phyloP scores from a whole-genome alignment of 2,113 vertebrate genomes.

The Cebidichthys violaceus region DNA sequence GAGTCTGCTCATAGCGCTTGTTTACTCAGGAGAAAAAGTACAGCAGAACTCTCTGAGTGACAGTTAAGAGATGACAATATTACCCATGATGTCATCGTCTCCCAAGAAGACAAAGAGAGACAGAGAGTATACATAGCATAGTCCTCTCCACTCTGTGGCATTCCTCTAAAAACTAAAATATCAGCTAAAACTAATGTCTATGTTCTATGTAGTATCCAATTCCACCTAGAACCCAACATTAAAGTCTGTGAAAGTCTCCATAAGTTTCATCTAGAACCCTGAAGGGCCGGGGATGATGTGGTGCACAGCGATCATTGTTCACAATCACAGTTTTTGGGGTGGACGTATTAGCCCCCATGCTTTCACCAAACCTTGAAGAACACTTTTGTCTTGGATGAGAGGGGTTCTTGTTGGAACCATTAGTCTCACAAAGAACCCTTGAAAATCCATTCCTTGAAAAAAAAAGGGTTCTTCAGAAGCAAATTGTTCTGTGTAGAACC shows the following conservation, averaged over 20 bases:
- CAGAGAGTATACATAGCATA: neutral
- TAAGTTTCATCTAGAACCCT: neutral
- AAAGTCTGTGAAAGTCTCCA: neutral
- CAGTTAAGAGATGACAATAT: constrained; percentile 13
- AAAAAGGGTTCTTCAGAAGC: no score
- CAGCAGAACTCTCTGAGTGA: constrained; percentile 29
- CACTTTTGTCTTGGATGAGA: neutral
- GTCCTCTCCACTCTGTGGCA: neutral
- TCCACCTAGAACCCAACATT: neutral
- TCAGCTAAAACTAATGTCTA: neutral
- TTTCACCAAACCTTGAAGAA: neutral
- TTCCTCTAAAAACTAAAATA: neutral
- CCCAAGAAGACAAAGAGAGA: neutral
- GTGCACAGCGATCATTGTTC: no score
- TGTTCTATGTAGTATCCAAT: neutral
- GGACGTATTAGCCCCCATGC: no score
- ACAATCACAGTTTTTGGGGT: no score
- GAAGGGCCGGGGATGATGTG: neutral
- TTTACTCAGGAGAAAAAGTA: constrained; percentile 37
- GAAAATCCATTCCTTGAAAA: no score
- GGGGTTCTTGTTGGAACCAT: neutral
- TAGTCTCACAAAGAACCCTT: neutral
- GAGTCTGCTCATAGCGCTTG: constrained; percentile 9
- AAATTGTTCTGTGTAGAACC: neutral
- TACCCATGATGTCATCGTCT: constrained; percentile 19